Conservation (phyloP, 2,113 vertebrate species). For the Casuarius casuarius region DNA sequence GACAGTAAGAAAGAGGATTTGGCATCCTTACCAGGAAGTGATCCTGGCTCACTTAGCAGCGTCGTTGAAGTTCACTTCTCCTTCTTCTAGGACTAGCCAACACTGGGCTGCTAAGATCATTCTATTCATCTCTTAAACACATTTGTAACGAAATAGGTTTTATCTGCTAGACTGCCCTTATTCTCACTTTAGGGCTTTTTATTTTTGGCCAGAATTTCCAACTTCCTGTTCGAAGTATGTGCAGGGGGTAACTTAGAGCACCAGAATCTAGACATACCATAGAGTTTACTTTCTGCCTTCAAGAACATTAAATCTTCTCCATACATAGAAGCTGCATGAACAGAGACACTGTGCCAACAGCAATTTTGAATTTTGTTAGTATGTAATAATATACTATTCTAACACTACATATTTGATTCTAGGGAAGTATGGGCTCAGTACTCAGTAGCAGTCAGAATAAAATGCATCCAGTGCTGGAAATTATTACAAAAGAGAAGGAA, state of each 20-base stretch:
- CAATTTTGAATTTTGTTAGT: not conserved
- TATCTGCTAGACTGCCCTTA: not conserved
- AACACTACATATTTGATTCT: not conserved
- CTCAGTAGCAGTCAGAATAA: not conserved
- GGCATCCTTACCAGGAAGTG: not conserved
- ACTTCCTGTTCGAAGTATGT: not conserved
- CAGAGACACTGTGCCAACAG: not conserved
- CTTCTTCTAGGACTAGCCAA: not conserved
- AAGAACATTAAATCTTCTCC: not conserved
- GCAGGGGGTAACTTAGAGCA: not conserved
- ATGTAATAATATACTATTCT: not conserved
- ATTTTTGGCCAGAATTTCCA: not conserved
- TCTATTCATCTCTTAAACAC: not conserved
- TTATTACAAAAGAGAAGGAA: not conserved
- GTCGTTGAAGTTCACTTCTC: not conserved
- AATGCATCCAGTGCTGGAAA: not conserved
- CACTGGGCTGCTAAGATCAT: not conserved
- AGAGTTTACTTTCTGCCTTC: not conserved
- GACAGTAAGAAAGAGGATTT: not conserved
- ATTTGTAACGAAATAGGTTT: not conserved
- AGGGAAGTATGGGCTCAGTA: not conserved
- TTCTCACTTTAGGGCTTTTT: not conserved
- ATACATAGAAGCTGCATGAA: not conserved
- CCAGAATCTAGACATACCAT: not conserved
- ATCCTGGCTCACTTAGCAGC: not conserved